These are phyloP conservation scores for Sthenelais limicola DNA, from an alignment of 2,888 invertebrate genomes.

Conservation along the genomic window DNA sequence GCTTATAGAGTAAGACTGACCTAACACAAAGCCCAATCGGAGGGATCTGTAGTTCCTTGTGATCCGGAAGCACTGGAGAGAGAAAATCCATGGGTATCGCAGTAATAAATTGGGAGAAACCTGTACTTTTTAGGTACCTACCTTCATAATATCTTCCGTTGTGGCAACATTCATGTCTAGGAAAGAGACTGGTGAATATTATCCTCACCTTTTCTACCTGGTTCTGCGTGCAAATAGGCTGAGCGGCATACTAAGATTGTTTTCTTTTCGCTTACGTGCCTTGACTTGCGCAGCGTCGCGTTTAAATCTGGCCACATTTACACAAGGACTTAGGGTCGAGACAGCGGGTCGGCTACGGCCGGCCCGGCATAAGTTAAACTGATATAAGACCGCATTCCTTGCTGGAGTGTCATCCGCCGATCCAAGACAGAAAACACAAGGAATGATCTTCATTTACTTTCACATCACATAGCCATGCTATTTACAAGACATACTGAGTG, in stretches of 20 bases:
- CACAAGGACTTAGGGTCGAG: neutral
- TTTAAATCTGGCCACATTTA: neutral
- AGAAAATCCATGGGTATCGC: too few species aligned
- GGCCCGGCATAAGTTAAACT: neutral
- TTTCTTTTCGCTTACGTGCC: conserved; percentile 39
- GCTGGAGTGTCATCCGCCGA: neutral
- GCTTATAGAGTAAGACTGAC: too few species aligned
- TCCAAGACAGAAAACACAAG: too few species aligned
- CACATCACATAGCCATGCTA: neutral
- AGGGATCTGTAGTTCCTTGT: too few species aligned
- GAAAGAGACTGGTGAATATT: neutral
- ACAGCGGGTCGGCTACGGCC: neutral
- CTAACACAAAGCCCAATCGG: too few species aligned
- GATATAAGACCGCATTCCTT: neutral
- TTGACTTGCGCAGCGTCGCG: conserved; percentile 13
- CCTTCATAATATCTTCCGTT: conserved; percentile 39
- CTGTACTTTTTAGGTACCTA: too few species aligned
- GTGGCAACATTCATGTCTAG: conserved; percentile 15
- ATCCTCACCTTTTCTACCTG: neutral
- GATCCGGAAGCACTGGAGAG: too few species aligned
- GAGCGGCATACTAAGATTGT: conserved; percentile 26
- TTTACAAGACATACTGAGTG: neutral
- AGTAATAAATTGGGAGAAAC: too few species aligned
- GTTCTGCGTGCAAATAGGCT: conserved; percentile 18
- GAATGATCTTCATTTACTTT: neutral